phyloP scores from a whole-genome alignment of 2,888 invertebrate genomes.

The Acronicta leporina region DNA sequence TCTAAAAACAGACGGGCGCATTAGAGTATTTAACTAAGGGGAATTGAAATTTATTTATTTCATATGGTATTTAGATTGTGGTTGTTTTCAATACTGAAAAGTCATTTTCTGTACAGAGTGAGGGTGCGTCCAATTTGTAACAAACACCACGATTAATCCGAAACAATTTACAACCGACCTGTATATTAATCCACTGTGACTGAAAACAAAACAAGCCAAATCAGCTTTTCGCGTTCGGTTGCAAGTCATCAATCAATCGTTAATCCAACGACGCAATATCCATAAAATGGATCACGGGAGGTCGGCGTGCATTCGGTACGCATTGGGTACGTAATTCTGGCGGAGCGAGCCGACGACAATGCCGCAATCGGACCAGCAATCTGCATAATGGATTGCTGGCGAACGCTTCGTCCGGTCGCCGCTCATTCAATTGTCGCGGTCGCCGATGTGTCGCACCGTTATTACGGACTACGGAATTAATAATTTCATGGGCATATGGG shows the following conservation, averaged over 20 bases:
- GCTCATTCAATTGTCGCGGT: conserved; percentile 88
- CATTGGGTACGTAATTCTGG: conserved; percentile 75
- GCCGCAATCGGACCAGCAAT: conserved; percentile 87
- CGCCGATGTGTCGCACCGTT: conserved; percentile 83
- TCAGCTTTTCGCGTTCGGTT: conserved; percentile 66
- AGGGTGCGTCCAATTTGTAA: conserved; percentile 9
- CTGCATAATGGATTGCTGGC: conserved; percentile 88
- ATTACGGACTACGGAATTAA: conserved; percentile 85
- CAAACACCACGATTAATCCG: conserved; percentile 12
- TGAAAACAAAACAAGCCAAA: conserved; percentile 65
- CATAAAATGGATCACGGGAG: conserved; percentile 72
- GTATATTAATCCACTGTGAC: conserved; percentile 45
- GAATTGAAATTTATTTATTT: neutral
- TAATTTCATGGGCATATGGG: conserved; percentile 73
- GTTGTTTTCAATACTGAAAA: neutral
- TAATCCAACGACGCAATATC: conserved; percentile 83
- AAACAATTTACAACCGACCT: conserved; percentile 14
- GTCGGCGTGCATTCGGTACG: conserved; percentile 58
- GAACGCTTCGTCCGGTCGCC: conserved; percentile 80
- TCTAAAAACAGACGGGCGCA: neutral
- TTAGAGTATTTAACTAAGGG: neutral
- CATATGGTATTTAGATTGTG: neutral
- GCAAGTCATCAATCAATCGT: conserved; percentile 82
- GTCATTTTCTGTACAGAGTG: neutral
- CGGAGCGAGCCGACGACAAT: conserved; percentile 82